Evolutionary conservation across 1,140 invertebrate genomes (phyloP).

Genomic region (Marisa cornuarietis): DNA sequence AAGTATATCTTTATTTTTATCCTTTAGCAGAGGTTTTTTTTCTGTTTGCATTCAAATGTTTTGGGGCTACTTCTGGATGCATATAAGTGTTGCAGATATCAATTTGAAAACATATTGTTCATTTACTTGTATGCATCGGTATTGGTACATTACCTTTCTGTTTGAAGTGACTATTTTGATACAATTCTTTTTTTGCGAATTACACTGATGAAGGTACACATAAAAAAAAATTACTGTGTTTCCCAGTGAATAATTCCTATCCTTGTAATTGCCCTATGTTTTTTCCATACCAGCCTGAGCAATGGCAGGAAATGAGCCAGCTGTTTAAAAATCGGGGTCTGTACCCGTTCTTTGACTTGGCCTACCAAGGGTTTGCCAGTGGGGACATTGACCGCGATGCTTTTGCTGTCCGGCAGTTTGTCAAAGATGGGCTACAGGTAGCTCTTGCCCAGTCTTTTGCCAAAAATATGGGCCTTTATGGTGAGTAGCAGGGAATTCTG

Average conservation of each 20-base stretch:
- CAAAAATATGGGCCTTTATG: constrained; percentile 98
- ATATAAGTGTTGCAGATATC: too few relatives aligned
- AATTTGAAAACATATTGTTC: too few relatives aligned
- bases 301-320: constrained; percentile 87
- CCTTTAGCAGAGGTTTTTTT: background rate
- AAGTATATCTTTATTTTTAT: too few relatives aligned
- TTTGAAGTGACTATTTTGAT: background rate
- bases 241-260: background rate
- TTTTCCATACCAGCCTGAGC: constrained; percentile 72
- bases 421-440: constrained; percentile 92
- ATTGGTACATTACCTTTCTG: background rate
- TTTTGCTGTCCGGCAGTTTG: constrained; percentile 87
- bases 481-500: constrained; percentile 61
- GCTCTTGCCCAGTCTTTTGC: constrained; percentile 95
- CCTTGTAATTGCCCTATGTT: background rate
- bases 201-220: too few relatives aligned
- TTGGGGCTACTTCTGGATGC: too few relatives aligned
- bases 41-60: too few relatives aligned
- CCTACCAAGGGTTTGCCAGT: constrained; percentile 94
- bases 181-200: too few relatives aligned
- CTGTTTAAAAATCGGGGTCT: constrained; percentile 82
- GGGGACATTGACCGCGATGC: constrained; percentile 91
- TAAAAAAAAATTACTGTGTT: too few relatives aligned
- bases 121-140: background rate
- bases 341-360: constrained; percentile 99